Evolutionary conservation across 2,797 vertebrate genomes (phyloP), one percentile per base, ranked within the genome.

Genomic region (Nannoperca obscura): DNA sequence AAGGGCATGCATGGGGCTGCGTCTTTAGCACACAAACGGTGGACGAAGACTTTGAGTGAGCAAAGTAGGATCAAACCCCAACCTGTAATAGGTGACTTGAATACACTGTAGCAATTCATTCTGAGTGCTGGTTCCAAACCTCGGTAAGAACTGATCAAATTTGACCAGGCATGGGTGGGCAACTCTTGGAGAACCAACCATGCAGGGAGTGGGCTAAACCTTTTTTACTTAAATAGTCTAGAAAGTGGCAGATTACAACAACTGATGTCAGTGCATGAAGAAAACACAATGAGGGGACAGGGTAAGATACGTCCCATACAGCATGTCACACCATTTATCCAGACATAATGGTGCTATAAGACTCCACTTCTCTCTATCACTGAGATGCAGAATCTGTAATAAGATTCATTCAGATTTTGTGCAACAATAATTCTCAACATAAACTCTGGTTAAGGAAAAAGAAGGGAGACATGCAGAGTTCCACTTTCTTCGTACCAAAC

Each of bases 1-100:
- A 50, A 60, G 47, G 62, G 49, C 90, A 92, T 92, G 92, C 89
- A 60, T 49, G 61, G 75, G 78, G 52, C 53, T 58, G 59, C 62
- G 81, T 77, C 53, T 76, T 70, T 50, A 75, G 46, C 22, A 80
- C 58, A 66, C 27, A 59, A 42, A 75, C 27, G 13, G 19, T 38
- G 57, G 73, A 68, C 27, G 11, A 59, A 71, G 53, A 27, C 12
- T 74, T 71, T 60, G 19, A 64, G 55, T 62, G 66, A 47, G 49
- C 49, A 81, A 58, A 55, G 69, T 58, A 40, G 60, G 64, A 71
- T 68, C n/a, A 10, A 74, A 70, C 32, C 50, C 50, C 57, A 60
- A 27, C 47, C 59, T 79, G 58, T 67, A 40, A 76, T 53, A 54
- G 53, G 70, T 52, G 54, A 66, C 36, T 65, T 49, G 42, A 78